Percentiles rank a stretch among this genome's conserved stretches.
These are phyloP conservation scores for Loriculus beryllinus DNA, from an alignment of 2,797 vertebrate genomes.

Conservation along the genomic window DNA sequence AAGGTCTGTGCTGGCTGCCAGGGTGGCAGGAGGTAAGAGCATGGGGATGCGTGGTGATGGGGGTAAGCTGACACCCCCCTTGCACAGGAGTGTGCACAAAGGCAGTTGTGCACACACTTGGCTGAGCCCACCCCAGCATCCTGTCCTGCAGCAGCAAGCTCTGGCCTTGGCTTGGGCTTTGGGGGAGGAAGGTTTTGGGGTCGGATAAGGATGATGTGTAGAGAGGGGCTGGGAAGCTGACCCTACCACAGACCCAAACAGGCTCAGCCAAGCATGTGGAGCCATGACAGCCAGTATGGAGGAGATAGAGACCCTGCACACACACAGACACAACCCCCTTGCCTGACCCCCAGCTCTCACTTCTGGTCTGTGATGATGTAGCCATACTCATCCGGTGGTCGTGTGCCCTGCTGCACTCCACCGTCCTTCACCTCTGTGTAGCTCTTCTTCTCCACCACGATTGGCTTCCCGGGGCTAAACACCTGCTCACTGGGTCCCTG, in stretches of 20 bases:
- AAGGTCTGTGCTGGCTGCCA: background rate
- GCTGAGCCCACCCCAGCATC: background rate
- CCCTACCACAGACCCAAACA: background rate
- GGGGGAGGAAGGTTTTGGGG: background rate
- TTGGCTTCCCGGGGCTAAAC: background rate
- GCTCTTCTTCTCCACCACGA: conserved; percentile 54
- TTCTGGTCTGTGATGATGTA: conserved; percentile 94
- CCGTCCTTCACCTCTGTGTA: background rate
- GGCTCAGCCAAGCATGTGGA: background rate
- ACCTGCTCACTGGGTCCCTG: background rate
- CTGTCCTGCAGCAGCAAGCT: background rate
- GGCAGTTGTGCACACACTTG: background rate
- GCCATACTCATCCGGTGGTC: conserved; percentile 85
- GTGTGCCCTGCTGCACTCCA: background rate
- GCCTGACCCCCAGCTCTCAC: conserved; percentile 68
- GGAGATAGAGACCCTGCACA: background rate
- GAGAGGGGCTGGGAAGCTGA: background rate
- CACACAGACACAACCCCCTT: background rate
- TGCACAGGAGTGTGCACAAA: background rate
- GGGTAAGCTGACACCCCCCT: background rate
- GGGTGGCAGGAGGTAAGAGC: background rate
- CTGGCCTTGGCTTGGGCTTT: background rate
- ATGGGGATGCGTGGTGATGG: accelerated
- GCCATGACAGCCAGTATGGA: background rate
- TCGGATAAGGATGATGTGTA: background rate